A percentile compares a stretch with the other conserved stretches of the same genome.
phyloP scores from a whole-genome alignment of 2,797 vertebrate genomes.

The Lepus townsendii region DNA sequence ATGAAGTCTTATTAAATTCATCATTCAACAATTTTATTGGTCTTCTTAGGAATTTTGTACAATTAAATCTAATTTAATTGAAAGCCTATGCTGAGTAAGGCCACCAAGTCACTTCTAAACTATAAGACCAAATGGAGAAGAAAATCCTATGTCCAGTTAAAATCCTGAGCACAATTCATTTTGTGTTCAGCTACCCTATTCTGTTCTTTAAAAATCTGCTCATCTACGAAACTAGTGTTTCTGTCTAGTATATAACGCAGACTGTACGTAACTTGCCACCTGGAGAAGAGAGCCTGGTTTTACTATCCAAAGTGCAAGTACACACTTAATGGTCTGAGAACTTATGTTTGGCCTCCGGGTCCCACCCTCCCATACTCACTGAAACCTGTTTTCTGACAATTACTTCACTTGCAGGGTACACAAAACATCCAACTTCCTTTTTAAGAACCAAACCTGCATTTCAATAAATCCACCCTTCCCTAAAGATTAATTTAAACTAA shows the following conservation, averaged over 20 bases:
- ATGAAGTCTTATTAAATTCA: constrained; percentile 24
- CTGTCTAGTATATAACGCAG: background rate
- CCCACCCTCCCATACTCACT: too few species aligned
- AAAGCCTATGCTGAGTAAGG: background rate
- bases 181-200: background rate
- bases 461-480: background rate
- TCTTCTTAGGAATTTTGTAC: constrained; percentile 58
- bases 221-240: background rate
- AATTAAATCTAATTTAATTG: constrained; percentile 49
- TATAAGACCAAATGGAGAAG: background rate
- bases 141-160: background rate
- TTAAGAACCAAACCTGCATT: background rate
- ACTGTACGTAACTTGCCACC: background rate
- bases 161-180: background rate
- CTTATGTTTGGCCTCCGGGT: background rate
- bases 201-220: background rate
- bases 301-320: background rate
- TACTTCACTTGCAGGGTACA: background rate
- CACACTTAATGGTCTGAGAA: too few species aligned
- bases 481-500: constrained; percentile 15
- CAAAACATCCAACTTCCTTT: background rate
- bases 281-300: background rate
- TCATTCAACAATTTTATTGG: constrained; percentile 44
- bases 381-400: background rate
- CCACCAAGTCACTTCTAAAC: background rate